Conservation (phyloP, 2,797 vertebrate genomes). For the Semotilus atromaculatus region DNA sequence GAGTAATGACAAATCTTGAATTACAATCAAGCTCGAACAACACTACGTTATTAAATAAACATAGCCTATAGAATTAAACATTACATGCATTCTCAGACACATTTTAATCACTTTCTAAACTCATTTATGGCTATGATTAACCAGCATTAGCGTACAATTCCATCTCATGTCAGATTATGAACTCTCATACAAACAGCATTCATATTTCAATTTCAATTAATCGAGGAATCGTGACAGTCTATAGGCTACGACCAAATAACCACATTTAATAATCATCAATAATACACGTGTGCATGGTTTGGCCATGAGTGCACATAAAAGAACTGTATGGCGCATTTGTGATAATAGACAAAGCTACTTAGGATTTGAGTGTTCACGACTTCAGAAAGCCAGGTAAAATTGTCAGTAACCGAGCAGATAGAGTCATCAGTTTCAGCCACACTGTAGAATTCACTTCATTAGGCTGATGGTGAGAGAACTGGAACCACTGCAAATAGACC, state of each 20-base stretch:
- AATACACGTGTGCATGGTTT: background rate
- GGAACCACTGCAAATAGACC: background rate
- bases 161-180: background rate
- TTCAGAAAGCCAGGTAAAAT: constrained; percentile 18
- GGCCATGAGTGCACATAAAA: background rate
- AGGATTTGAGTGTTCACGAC: background rate
- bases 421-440: constrained; percentile 51
- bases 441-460: constrained; percentile 46
- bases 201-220: background rate
- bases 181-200: background rate
- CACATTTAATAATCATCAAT: no score
- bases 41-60: background rate
- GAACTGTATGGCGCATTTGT: background rate
- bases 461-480: constrained; percentile 20
- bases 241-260: no score
- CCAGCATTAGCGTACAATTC: background rate
- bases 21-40: background rate
- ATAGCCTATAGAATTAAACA: background rate
- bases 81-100: background rate
- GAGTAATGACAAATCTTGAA: background rate
- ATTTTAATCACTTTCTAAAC: background rate
- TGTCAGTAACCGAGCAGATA: constrained; percentile 30
- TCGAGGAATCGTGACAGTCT: no score
- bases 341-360: background rate
- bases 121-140: background rate